These are phyloP conservation scores for Agrochola lota DNA, from an alignment of 2,888 invertebrate genomes.

Conservation along the genomic window DNA sequence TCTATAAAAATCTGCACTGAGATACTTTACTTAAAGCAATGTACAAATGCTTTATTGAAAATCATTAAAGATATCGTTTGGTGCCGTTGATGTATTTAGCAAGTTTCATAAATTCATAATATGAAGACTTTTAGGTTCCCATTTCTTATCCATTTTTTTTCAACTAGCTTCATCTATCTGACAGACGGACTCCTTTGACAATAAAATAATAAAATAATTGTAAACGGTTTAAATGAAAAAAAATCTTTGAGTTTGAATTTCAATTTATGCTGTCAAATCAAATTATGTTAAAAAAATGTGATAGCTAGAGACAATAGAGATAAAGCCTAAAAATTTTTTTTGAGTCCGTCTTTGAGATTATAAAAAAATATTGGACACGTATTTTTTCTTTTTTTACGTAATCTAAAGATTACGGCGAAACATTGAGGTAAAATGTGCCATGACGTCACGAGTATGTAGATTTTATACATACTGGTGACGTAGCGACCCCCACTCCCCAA, in stretches of 20 bases:
- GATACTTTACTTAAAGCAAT: not conserved
- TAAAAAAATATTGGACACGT: too few species aligned
- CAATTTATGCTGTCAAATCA: not conserved
- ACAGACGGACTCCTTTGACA: not conserved
- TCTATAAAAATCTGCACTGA: not conserved
- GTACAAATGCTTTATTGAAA: too few species aligned
- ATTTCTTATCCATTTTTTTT: not conserved
- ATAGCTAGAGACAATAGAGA: not conserved
- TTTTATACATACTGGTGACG: too few species aligned
- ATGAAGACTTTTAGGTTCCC: not conserved
- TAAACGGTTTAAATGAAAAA: not conserved
- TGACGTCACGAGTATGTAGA: too few species aligned
- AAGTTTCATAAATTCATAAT: not conserved
- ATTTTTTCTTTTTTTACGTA: too few species aligned
- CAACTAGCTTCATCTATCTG: not conserved
- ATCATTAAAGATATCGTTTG: not conserved
- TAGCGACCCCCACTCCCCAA: too few species aligned
- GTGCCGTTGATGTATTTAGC: not conserved
- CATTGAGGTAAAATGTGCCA: too few species aligned
- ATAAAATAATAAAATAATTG: not conserved
- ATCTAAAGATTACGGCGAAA: too few species aligned
- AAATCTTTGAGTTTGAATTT: not conserved
- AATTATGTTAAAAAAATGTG: not conserved
- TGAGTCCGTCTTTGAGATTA: too few species aligned
- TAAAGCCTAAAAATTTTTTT: too few species aligned